A percentile compares a stretch with the other conserved stretches of the same genome.
These are phyloP conservation scores for Molanna angustata DNA, from an alignment of 2,888 invertebrate species.

Conservation along the genomic window DNA sequence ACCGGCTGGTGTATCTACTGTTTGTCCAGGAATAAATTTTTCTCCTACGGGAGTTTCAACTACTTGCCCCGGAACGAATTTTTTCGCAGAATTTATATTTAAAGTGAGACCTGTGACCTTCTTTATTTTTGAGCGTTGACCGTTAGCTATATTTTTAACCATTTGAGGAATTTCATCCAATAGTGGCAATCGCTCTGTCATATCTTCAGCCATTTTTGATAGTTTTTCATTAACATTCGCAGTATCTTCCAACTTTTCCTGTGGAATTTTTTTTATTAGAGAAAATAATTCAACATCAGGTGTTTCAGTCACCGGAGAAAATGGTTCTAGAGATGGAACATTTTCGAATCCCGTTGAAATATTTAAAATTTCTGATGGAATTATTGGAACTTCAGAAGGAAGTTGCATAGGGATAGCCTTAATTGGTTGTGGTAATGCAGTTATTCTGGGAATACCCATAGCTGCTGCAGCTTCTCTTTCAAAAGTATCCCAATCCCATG, in stretches of 20 bases:
- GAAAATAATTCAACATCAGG: slow-evolving; percentile 48
- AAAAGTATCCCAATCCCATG: slow-evolving; percentile 64
- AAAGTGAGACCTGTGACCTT: slow-evolving; percentile 64
- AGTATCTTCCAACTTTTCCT: slow-evolving; percentile 58
- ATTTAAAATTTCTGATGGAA: slow-evolving; percentile 52
- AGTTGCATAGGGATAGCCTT: slow-evolving; percentile 51
- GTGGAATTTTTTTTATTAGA: slow-evolving; percentile 54
- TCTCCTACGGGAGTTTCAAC: slow-evolving; percentile 67
- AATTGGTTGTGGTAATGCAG: slow-evolving; percentile 50
- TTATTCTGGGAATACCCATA: slow-evolving; percentile 48
- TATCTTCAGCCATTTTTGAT: slow-evolving; percentile 46
- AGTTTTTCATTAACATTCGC: slow-evolving; percentile 60
- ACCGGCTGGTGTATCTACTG: slow-evolving; percentile 66
- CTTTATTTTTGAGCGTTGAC: slow-evolving; percentile 56
- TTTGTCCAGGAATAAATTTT: slow-evolving; percentile 73
- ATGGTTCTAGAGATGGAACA: slow-evolving; percentile 61
- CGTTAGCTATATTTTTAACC: slow-evolving; percentile 59
- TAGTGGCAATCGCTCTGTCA: slow-evolving; percentile 59
- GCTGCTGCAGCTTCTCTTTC: slow-evolving; percentile 57
- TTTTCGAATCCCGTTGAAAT: slow-evolving; percentile 57
- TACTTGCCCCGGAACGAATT: slow-evolving; percentile 70
- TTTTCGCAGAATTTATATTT: slow-evolving; percentile 64
- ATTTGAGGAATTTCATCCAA: slow-evolving; percentile 63
- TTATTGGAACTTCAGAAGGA: slow-evolving; percentile 52
- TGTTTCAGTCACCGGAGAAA: slow-evolving; percentile 54